Evolutionary conservation across 2,888 invertebrate genomes (phyloP).

Genomic region (Dolomedes plantarius): DNA sequence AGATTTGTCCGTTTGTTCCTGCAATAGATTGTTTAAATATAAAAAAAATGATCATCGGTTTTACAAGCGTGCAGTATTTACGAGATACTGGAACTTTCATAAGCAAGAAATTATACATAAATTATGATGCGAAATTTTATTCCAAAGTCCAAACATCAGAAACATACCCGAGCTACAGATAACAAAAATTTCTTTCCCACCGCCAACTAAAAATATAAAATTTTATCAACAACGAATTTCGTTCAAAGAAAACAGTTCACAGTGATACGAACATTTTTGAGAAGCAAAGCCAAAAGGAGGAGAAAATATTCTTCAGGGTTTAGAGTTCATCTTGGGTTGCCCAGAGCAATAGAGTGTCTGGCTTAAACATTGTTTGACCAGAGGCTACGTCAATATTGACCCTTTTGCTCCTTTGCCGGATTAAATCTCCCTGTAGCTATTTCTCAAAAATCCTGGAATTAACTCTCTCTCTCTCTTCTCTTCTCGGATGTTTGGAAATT

Average conservation of each 20-base stretch:
- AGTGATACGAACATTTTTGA: not conserved
- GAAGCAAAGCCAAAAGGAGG: conserved; percentile 2
- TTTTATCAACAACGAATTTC: not conserved
- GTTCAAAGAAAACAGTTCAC: not conserved
- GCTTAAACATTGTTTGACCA: conserved; percentile 72
- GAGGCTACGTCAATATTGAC: conserved; percentile 70
- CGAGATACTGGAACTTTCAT: too few species aligned
- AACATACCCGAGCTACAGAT: too few species aligned
- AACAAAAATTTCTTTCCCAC: too few species aligned
- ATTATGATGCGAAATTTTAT: too few species aligned
- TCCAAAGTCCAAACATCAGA: too few species aligned
- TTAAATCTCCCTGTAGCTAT: conserved; percentile 68
- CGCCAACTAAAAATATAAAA: not conserved
- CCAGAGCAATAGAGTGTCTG: conserved; percentile 41
- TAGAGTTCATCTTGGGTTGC: conserved; percentile 43
- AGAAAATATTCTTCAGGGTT: conserved; percentile 62
- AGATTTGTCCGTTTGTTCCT: too few species aligned
- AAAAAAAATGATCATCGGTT: too few species aligned
- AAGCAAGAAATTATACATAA: too few species aligned
- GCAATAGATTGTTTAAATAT: too few species aligned
- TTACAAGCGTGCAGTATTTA: too few species aligned
- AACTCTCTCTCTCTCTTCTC: conserved; percentile 57
- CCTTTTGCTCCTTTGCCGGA: conserved; percentile 58
- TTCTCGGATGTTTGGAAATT: not conserved
- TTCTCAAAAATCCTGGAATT: conserved; percentile 50